phyloP scores from a whole-genome alignment of 37 sponge, comb jelly and placozoan species.

The Mnemiopsis leidyi region DNA sequence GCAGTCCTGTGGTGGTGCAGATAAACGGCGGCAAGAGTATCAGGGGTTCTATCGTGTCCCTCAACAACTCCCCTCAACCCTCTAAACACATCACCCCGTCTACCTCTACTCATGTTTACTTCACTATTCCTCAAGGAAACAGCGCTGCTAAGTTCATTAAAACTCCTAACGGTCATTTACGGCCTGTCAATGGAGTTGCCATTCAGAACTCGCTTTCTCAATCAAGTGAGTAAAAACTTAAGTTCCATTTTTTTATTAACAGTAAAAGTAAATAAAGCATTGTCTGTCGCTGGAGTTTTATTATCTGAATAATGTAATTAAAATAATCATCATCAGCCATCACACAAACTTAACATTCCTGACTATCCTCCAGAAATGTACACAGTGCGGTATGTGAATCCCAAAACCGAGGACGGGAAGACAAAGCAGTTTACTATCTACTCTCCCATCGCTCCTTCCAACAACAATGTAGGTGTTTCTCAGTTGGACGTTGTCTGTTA shows the following conservation, averaged over 20 bases:
- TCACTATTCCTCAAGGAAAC: slow-evolving; percentile 28
- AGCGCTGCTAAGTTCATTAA: slow-evolving; percentile 12
- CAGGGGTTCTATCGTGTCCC: slow-evolving; percentile 34
- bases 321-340: too few relatives aligned
- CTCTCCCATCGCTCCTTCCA: neutral
- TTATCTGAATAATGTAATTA: too few relatives aligned
- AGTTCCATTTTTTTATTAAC: too few relatives aligned
- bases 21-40: slow-evolving; percentile 49
- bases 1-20: slow-evolving; percentile 32
- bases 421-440: neutral
- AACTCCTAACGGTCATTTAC: slow-evolving; percentile 8
- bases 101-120: slow-evolving; percentile 17
- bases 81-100: neutral
- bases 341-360: too few relatives aligned
- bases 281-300: too few relatives aligned
- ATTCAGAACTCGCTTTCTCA: slow-evolving; percentile 40
- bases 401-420: slow-evolving; percentile 2
- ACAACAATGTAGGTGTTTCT: neutral
- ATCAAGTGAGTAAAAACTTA: neutral
- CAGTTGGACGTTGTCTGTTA: too few relatives aligned
- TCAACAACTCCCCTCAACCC: neutral
- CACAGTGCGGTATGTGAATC: slow-evolving; percentile 27
- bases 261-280: too few relatives aligned
- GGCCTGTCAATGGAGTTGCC: slow-evolving; percentile 37
- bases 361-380: slow-evolving; percentile 39